Evolutionary conservation across 1,140 invertebrate species (phyloP).

Genomic region (Ditylenchus dipsaci): DNA sequence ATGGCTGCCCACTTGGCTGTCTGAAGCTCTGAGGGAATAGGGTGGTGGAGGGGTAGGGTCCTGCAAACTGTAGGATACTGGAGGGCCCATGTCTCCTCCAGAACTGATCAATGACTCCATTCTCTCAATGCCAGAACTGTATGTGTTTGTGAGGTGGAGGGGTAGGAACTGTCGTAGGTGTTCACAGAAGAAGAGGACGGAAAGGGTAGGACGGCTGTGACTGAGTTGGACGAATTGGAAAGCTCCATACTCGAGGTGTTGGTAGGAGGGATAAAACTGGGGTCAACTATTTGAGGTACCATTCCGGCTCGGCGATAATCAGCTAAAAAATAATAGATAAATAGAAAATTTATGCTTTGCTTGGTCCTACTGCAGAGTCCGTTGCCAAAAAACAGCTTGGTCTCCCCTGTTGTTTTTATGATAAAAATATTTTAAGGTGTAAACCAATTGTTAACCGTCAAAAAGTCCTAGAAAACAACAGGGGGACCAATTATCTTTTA

Average conservation of each 20-base stretch:
- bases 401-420: too few relatives aligned
- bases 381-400: too few relatives aligned
- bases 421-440: too few relatives aligned
- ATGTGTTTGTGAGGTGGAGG: conserved; percentile 5
- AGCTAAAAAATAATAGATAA: conserved; percentile 10
- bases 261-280: conserved; percentile 14
- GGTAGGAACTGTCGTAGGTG: not conserved
- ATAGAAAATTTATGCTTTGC: too few relatives aligned
- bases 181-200: not conserved
- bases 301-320: conserved; percentile 22
- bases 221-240: not conserved
- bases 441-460: too few relatives aligned
- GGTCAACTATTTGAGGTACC: conserved; percentile 8
- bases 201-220: not conserved
- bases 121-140: not conserved
- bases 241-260: not conserved
- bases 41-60: not conserved
- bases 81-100: not conserved
- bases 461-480: too few relatives aligned
- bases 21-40: not conserved
- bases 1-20: not conserved
- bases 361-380: too few relatives aligned
- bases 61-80: not conserved
- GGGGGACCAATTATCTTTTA: too few relatives aligned
- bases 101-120: not conserved